phyloP scores from a whole-genome alignment of 2,888 invertebrate species.

The Xestia c-nigrum region DNA sequence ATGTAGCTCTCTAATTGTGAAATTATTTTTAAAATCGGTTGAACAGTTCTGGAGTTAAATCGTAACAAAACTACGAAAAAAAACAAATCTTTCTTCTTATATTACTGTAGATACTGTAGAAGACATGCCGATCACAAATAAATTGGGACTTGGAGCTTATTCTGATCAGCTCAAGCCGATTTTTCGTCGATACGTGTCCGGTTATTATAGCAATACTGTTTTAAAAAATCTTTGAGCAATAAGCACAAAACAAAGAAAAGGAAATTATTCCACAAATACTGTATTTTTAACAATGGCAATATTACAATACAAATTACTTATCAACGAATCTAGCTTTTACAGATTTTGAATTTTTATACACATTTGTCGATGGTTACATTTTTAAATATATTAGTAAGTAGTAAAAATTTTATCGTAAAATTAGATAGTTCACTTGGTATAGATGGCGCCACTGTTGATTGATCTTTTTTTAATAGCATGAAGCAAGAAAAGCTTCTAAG shows the following conservation, averaged over 20 bases:
- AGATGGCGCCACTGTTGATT: constrained; percentile 44
- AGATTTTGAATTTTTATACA: constrained; percentile 58
- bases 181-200: not conserved
- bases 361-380: constrained; percentile 46
- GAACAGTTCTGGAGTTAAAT: no score
- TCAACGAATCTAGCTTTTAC: constrained; percentile 63
- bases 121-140: not conserved
- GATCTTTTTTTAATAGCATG: not conserved
- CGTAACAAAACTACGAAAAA: no score
- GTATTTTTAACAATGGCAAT: constrained; percentile 45
- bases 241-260: not conserved
- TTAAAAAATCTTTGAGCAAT: not conserved
- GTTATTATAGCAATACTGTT: not conserved
- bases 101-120: not conserved
- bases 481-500: not conserved
- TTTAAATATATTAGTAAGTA: constrained; percentile 31
- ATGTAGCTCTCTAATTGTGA: no score
- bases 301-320: constrained; percentile 37
- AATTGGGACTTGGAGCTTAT: not conserved
- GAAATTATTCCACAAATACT: not conserved
- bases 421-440: constrained; percentile 39
- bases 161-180: not conserved
- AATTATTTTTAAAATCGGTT: no score
- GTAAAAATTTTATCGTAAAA: constrained; percentile 51
- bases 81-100: no score